Conservation (phyloP, 1,140 invertebrate species). For the Lithobius niger region DNA sequence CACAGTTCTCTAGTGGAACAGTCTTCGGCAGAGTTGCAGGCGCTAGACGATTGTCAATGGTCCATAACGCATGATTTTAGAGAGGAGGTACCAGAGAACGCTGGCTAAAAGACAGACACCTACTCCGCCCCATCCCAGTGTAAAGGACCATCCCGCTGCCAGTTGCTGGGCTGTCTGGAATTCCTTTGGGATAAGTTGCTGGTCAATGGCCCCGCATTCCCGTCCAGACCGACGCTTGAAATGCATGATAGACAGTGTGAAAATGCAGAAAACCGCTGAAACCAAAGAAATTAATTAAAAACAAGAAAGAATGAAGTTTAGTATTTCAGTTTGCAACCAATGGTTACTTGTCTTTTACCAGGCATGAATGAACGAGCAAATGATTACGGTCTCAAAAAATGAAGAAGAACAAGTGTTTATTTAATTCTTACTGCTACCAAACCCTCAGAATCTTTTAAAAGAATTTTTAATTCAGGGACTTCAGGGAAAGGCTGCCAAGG, state of each 20-base stretch:
- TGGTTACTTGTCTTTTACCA: no score
- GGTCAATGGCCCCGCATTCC: slow-evolving; percentile 28
- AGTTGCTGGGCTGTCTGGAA: slow-evolving; percentile 53
- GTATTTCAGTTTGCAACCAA: no score
- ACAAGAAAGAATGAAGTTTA: no score
- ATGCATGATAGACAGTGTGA: slow-evolving; percentile 77
- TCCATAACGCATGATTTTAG: slow-evolving; percentile 78
- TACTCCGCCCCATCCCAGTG: slow-evolving; percentile 67
- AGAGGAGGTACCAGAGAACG: slow-evolving; percentile 68
- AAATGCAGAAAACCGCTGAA: slow-evolving; percentile 71
- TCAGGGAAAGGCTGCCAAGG: no score
- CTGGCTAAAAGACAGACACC: slow-evolving; percentile 59
- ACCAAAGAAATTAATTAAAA: slow-evolving; percentile 30
- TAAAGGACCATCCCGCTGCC: slow-evolving; percentile 62
- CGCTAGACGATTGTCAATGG: slow-evolving; percentile 40
- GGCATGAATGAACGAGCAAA: no score
- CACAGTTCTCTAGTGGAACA: no score
- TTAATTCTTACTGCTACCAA: no score
- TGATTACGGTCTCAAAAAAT: no score
- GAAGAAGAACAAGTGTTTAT: no score
- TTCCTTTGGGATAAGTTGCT: slow-evolving; percentile 19
- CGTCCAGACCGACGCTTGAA: slow-evolving; percentile 62
- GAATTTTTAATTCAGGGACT: no score
- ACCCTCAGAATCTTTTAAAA: no score
- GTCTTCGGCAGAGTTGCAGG: no score